Base-by-base conservation (phyloP, 2,797 vertebrate species). In the Pipistrellus nathusii region DNA sequence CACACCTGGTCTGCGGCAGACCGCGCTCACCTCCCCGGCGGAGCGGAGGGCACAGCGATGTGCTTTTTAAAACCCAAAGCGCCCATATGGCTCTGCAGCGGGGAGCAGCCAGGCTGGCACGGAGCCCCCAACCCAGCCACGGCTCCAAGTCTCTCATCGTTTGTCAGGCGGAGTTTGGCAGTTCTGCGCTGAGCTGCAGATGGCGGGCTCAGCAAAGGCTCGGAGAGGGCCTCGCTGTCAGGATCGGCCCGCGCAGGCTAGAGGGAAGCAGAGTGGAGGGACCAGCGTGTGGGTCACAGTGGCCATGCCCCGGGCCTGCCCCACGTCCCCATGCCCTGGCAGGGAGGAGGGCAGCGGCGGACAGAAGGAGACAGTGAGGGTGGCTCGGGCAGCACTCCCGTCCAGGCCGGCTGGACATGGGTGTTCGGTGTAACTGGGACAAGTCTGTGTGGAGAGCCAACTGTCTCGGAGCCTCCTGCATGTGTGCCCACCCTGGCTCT, bases 91-190 rank as follows among this genome's bases (percentile, higher is more conserved):
- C 14, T 62, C 46, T 27, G n/a, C 44, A 5, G 62, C 11, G 0
- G 86, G 15, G 72, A 83, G 91, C 76, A 8, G 48, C 81, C 8
- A 44, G 53, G 30, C 92, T 90, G 94, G 96, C 96, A 82, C 73
- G 1, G 69, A 72, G 25, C 72, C 17, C 82, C 25, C 96, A 93
- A 59, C 92, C 59, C 12, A 85, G 95, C 69, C 55, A 27, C 10
- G 78, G 80, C 96, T 97, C 94, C 94, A 96, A 94, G 95, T 64
- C 83, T 75, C 69, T 75, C 69, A 86, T 76, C 90, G 59, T 69
- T 88, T 81, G 90, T 95, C 96, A 97, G 94, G 83, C 88, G 75
- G 69, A 92, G 94, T 72, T 91, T 97, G 96, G 95, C 96, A 95
- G 4, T 59, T 32, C 77, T 30, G 44, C 44, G 46, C 0, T 0